These are phyloP conservation scores for Pogonophryne albipinna DNA, from an alignment of 2,797 vertebrate species.

Conservation along the genomic window DNA sequence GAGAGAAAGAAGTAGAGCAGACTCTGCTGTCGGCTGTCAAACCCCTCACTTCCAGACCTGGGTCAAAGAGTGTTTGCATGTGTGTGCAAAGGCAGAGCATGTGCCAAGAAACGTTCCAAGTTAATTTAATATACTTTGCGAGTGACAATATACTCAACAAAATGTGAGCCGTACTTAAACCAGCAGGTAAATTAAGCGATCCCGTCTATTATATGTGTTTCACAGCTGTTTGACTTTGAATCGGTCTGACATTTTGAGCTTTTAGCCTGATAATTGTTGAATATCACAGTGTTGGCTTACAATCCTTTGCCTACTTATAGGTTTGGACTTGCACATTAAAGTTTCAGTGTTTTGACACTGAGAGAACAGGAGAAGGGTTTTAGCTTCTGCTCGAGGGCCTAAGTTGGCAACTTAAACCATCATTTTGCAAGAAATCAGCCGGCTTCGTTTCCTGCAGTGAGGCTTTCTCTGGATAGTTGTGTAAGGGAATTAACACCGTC, in stretches of 20 bases:
- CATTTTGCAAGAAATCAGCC: conserved; percentile 36
- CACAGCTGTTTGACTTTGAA: conserved; percentile 50
- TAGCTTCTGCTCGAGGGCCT: conserved; percentile 50
- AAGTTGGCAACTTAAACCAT: conserved; percentile 59
- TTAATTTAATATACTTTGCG: conserved; percentile 20
- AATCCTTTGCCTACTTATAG: conserved; percentile 27
- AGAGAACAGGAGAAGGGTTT: conserved; percentile 35
- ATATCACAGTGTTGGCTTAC: conserved; percentile 52
- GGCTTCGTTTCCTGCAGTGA: conserved; percentile 29
- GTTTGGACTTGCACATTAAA: conserved; percentile 63
- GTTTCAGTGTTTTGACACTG: conserved; percentile 54
- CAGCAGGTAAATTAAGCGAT: conserved; percentile 32
- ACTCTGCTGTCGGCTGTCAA: conserved; percentile 17
- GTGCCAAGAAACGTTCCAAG: conserved; percentile 22
- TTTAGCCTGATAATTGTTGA: conserved; percentile 61
- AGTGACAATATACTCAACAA: conserved; percentile 29
- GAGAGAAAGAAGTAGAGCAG: conserved; percentile 19
- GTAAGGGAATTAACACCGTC: conserved; percentile 45
- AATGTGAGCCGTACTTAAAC: conserved; percentile 30
- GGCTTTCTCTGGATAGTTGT: conserved; percentile 38
- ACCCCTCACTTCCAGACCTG: conserved; percentile 16
- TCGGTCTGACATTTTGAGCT: conserved; percentile 44
- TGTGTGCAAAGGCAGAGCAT: neutral
- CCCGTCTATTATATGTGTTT: conserved; percentile 31
- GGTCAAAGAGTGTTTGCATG: conserved; percentile 18